Conservation (phyloP, 2,888 invertebrate genomes). For the Pteria penguin region DNA sequence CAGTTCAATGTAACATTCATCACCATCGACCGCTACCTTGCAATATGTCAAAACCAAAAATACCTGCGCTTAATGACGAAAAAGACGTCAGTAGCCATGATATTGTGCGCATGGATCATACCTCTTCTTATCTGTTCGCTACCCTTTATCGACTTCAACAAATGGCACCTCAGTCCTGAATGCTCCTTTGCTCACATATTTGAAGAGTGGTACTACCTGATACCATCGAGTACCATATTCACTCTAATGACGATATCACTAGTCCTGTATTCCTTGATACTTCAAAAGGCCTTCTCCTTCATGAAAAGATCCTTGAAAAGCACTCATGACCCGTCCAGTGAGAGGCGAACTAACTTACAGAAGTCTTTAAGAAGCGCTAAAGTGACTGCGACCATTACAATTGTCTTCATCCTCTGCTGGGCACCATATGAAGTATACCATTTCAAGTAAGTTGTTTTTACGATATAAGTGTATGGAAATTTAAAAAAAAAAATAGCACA, state of each 20-base stretch:
- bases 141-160: slow-evolving; percentile 42
- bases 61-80: slow-evolving; percentile 41
- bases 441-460: slow-evolving; percentile 30
- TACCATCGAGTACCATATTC: slow-evolving; percentile 33
- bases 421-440: slow-evolving; percentile 50
- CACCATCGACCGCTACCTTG: slow-evolving; percentile 52
- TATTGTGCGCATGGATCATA: slow-evolving; percentile 43
- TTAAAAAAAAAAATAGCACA: too few relatives aligned
- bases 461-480: too few relatives aligned
- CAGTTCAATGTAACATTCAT: slow-evolving; percentile 51
- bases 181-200: slow-evolving; percentile 37
- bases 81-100: slow-evolving; percentile 27
- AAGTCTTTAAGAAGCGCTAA: slow-evolving; percentile 44
- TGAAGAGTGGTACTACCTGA: slow-evolving; percentile 33
- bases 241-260: slow-evolving; percentile 39
- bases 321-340: slow-evolving; percentile 2
- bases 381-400: slow-evolving; percentile 42
- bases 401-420: slow-evolving; percentile 49
- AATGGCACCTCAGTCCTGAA: slow-evolving; percentile 16
- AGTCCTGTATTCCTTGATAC: slow-evolving; percentile 45
- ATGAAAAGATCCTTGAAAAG: slow-evolving; percentile 29
- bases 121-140: slow-evolving; percentile 28
- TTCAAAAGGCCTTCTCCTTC: slow-evolving; percentile 39
- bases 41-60: slow-evolving; percentile 42
- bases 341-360: background rate